Base-by-base conservation (phyloP, 1,140 invertebrate species). In the Nasonia longicornis region DNA sequence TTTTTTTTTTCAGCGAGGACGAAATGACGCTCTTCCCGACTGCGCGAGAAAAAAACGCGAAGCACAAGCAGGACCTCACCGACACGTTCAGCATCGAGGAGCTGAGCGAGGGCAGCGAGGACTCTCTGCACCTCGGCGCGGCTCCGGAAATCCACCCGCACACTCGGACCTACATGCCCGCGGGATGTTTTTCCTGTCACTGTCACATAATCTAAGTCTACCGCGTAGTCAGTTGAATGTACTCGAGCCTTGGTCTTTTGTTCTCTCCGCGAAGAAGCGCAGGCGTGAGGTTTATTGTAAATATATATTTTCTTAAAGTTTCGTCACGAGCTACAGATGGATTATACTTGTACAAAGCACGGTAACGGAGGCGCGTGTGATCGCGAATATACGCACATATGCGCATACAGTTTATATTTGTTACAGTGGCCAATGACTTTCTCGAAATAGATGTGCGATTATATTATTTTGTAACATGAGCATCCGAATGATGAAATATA, bases 81-180 rank as follows among this genome's bases (percentile, higher is more conserved):
- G 93, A 93, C 80, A 93, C 92, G 11, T 93, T 93, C 84, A 93
- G 93, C 77, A 92, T 93, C 71, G 92, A 93, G 85, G 92, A 93
- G 84, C 88, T 93, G 84, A 93, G 92, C 79, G 90, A 93, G 78
- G 93, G 92, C 11, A 94, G 94, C 85, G 93, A 94, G 84, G 94
- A 94, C 85, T 90, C 90, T 67, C 82, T 91, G 29, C 86, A 91
- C 74, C 82, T 91, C 64, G 89, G 87, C 7, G 86, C 89, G 26
- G 83, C 86, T 2, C 87, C 89, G 77, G 85, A 86, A 35, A 67
- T 84, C 20, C 84, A 88, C 82, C 87, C 87, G 7, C 87, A 88
- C 38, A 89, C 88, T 64, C 84, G 86, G 69, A 90, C 88, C 67
- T 90, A 89, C 67, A 84, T 84, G 45, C 87, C 89, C 67, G 83